Percentiles rank a stretch among this genome's conserved stretches.
phyloP scores from a whole-genome alignment of 1,140 invertebrate species.

The Drosophila athabasca region DNA sequence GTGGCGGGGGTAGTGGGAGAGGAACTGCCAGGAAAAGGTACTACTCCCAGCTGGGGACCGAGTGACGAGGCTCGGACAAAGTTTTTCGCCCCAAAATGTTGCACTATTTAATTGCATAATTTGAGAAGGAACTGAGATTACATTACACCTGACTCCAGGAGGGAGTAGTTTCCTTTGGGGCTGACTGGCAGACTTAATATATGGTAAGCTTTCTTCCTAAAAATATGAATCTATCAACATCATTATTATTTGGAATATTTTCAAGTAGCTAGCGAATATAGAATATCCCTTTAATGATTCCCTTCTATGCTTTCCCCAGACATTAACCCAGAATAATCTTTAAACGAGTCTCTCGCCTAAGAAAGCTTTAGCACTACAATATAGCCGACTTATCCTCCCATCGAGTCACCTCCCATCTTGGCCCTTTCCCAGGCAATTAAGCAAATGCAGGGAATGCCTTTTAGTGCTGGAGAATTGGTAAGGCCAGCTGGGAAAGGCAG shows the following conservation, averaged over 20 bases:
- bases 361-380: too few relatives aligned
- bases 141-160: slow-evolving; percentile 37
- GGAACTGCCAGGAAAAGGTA: background rate
- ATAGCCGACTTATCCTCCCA: too few relatives aligned
- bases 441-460: slow-evolving; percentile 58
- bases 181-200: too few relatives aligned
- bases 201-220: too few relatives aligned
- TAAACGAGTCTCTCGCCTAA: too few relatives aligned
- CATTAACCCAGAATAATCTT: too few relatives aligned
- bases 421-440: slow-evolving; percentile 61
- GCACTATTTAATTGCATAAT: slow-evolving; percentile 81
- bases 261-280: too few relatives aligned
- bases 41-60: background rate
- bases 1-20: slow-evolving; percentile 7
- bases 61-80: slow-evolving; percentile 37
- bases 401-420: background rate
- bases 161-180: too few relatives aligned
- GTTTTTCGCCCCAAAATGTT: slow-evolving; percentile 58
- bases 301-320: too few relatives aligned
- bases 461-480: slow-evolving; percentile 20
- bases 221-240: too few relatives aligned
- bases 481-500: background rate
- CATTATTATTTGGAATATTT: too few relatives aligned
- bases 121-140: slow-evolving; percentile 64
- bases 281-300: too few relatives aligned